These are phyloP conservation scores for Erythrolamprus reginae DNA, from an alignment of 2,113 vertebrate species.

Conservation along the genomic window DNA sequence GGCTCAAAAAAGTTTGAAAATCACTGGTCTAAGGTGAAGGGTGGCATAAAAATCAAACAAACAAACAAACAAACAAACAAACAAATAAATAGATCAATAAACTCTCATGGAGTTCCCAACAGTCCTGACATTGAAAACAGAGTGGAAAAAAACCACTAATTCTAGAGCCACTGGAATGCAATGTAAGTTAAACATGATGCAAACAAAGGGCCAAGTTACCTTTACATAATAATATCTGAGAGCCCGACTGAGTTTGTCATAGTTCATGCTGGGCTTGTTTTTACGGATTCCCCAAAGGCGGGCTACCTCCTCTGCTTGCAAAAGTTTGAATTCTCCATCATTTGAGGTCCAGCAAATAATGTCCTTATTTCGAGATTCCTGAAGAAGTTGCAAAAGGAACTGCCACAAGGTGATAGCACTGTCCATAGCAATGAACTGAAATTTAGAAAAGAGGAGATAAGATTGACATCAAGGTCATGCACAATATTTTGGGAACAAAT, in stretches of 20 bases:
- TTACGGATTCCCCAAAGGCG: conserved; percentile 95
- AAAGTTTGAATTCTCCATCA: conserved; percentile 94
- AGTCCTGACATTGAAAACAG: conserved; percentile 22
- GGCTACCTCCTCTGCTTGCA: conserved; percentile 96
- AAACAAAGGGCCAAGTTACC: conserved; percentile 67
- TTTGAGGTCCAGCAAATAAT: conserved; percentile 96
- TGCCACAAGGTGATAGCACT: conserved; percentile 98
- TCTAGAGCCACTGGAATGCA: conserved; percentile 6
- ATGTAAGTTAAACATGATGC: conserved; percentile 11
- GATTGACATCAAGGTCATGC: not conserved
- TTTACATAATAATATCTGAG: conserved; percentile 98
- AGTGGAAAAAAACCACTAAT: conserved; percentile 36
- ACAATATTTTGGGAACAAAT: not conserved
- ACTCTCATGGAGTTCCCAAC: not conserved
- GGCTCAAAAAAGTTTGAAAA: no score
- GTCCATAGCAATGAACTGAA: conserved; percentile 87
- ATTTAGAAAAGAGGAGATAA: conserved; percentile 37
- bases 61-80: no score
- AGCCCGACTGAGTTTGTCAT: conserved; percentile 96
- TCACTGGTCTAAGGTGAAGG: no score
- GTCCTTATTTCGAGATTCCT: conserved; percentile 86
- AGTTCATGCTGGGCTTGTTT: conserved; percentile 98
- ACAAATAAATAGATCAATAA: not conserved
- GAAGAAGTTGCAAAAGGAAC: conserved; percentile 95
- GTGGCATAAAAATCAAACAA: no score